These are phyloP conservation scores for Tribolium madens DNA, from an alignment of 1,140 invertebrate species.

Conservation along the genomic window DNA sequence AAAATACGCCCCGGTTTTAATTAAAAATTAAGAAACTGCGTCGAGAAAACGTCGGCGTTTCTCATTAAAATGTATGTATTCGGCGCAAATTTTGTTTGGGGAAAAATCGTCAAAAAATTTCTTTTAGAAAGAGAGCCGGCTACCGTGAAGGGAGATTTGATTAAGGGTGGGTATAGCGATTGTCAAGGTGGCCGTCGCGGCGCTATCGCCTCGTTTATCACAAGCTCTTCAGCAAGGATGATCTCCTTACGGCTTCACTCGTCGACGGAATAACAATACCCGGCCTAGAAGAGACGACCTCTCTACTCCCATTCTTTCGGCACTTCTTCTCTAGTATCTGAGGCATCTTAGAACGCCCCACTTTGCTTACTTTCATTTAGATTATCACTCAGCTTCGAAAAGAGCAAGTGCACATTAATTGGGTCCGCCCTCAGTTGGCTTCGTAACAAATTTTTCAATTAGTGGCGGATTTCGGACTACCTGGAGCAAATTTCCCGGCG, in stretches of 20 bases:
- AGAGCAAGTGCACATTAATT: constrained; percentile 11
- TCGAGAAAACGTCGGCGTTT: background rate
- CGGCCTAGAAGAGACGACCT: constrained; percentile 12
- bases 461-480: background rate
- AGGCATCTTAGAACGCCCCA: background rate
- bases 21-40: constrained; percentile 36
- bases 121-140: background rate
- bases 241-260: constrained; percentile 38
- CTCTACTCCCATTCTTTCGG: constrained; percentile 23
- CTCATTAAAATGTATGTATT: constrained; percentile 38
- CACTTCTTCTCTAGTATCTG: constrained; percentile 26
- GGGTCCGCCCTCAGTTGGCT: background rate
- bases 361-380: constrained; percentile 30
- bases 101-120: background rate
- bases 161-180: constrained; percentile 30
- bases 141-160: constrained; percentile 21
- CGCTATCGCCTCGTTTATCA: constrained; percentile 41
- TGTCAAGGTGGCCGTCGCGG: constrained; percentile 26
- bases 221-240: constrained; percentile 37
- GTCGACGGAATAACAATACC: constrained; percentile 42
- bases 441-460: background rate
- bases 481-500: background rate
- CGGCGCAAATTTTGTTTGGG: background rate
- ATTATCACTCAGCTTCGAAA: constrained; percentile 1
- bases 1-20: constrained; percentile 23